Base-by-base conservation (phyloP, 2,113 vertebrate species). In the Planiliza haematocheilus region DNA sequence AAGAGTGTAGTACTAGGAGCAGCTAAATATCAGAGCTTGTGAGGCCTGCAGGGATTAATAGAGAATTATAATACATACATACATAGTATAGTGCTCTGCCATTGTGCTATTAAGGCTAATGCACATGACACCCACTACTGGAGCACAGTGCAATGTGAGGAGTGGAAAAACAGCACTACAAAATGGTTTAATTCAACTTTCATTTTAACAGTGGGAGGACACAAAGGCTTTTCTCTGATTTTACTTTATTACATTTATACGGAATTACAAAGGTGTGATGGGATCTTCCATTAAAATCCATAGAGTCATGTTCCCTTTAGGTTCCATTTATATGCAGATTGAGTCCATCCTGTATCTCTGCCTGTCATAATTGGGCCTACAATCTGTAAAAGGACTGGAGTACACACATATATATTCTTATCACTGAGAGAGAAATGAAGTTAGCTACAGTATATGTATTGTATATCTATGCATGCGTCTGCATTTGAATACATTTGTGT, bases 271-370 rank as follows among this genome's bases (percentile, higher is more conserved):
- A 84, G 17, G 77, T 83, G 69, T 89, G 89, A 94, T 91, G 90
- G 64, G 86, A 92, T 93, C 84, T 92, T 79, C 79, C 75, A 88
- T 92, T 93, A 94, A 87, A 81, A 83, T 83, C 78, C 81, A 77
- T 85, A 89, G 93, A 92, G 79, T 55, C 61, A 70, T 83, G 51
- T 59, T 88, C 83, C 89, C 89, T 89, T 93, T 77, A 90, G 89
- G 89, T 93, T 89, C 87, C 92, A 94, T 96, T 96, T 95, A 93
- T 90, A 95, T 95, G 92, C 87, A 95, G 93, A 95, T 95, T 89
- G 93, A 86, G 89, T 63, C 72, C 83, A 89, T 88, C 92, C 93
- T 91, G 88, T 90, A 91, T 91, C 72, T 71, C 60, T 58, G 90
- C 71, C 77, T 86, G 65, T 91, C 90, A 90, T 93, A 93, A 94